Percentiles rank a stretch among this genome's conserved stretches.
phyloP scores from a whole-genome alignment of 2,888 invertebrate genomes.

The Cheilosia vulpina region DNA sequence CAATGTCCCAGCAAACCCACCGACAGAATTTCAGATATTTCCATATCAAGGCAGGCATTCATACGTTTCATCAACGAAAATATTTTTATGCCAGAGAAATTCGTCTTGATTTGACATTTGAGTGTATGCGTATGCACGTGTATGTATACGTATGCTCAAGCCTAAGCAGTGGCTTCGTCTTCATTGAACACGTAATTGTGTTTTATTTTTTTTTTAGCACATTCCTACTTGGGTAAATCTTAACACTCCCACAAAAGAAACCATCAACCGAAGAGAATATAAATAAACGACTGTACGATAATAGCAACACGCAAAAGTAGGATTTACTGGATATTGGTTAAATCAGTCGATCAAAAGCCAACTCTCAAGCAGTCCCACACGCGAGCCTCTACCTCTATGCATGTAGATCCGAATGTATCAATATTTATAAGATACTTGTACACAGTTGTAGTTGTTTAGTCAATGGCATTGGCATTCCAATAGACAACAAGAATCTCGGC shows the following conservation, averaged over 20 bases:
- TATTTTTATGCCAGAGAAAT: no score
- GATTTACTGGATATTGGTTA: conserved; percentile 9
- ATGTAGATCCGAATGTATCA: conserved; percentile 5
- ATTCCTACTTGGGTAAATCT: conserved; percentile 4
- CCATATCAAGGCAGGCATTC: background rate
- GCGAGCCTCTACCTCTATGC: background rate
- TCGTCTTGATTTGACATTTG: background rate
- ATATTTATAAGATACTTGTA: conserved; percentile 17
- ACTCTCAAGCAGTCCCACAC: background rate
- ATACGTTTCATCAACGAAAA: no score
- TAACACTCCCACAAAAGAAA: conserved; percentile 19
- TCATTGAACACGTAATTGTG: no score
- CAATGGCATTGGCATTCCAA: conserved; percentile 41
- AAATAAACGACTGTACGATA: background rate
- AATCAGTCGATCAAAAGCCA: background rate
- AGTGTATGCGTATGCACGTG: conserved; percentile 25
- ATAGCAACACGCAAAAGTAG: background rate
- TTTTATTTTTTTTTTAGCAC: conserved; percentile 11
- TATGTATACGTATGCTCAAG: conserved; percentile 1
- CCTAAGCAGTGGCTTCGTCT: no score
- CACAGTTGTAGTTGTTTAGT: conserved; percentile 25
- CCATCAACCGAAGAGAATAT: background rate
- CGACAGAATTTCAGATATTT: conserved; percentile 18
- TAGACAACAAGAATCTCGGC: conserved; percentile 13
- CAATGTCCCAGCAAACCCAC: conserved; percentile 7